These are phyloP conservation scores for Chrysomallon squamiferum DNA, from an alignment of 1,140 invertebrate species.

Conservation along the genomic window DNA sequence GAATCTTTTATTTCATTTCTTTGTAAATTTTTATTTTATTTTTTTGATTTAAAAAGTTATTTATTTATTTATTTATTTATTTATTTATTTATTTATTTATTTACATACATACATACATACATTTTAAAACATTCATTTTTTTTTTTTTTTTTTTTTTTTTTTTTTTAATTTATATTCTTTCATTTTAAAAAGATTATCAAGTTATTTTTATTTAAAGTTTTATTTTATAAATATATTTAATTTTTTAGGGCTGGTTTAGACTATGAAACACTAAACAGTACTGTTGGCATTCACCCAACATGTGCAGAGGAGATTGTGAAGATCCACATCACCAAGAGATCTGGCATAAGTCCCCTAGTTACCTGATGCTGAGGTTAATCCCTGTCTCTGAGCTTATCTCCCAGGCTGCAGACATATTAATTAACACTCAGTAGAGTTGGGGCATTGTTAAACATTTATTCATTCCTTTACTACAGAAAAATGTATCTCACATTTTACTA, in stretches of 20 bases:
- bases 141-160: too few species aligned
- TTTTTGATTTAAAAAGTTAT: background rate
- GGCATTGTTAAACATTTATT: too few species aligned
- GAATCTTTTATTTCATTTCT: too few species aligned
- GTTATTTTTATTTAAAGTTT: too few species aligned
- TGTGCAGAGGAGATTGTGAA: constrained; percentile 81
- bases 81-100: background rate
- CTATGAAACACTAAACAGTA: constrained; percentile 74
- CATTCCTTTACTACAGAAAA: too few species aligned
- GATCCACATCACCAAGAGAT: constrained; percentile 67
- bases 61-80: background rate
- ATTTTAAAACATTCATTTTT: too few species aligned
- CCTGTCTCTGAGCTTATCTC: constrained; percentile 5
- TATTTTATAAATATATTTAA: too few species aligned
- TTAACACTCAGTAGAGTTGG: too few species aligned
- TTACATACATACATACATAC: background rate
- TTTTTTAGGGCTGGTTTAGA: constrained; percentile 67
- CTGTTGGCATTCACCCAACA: constrained; percentile 96
- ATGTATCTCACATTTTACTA: too few species aligned
- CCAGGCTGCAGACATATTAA: background rate
- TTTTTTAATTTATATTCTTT: too few species aligned
- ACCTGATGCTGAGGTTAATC: constrained; percentile 72
- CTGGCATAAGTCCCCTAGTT: constrained; percentile 64
- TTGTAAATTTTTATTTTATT: too few species aligned
- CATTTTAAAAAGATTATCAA: too few species aligned